phyloP scores from a whole-genome alignment of 2,888 invertebrate species.

The Pemphredon lugubris region DNA sequence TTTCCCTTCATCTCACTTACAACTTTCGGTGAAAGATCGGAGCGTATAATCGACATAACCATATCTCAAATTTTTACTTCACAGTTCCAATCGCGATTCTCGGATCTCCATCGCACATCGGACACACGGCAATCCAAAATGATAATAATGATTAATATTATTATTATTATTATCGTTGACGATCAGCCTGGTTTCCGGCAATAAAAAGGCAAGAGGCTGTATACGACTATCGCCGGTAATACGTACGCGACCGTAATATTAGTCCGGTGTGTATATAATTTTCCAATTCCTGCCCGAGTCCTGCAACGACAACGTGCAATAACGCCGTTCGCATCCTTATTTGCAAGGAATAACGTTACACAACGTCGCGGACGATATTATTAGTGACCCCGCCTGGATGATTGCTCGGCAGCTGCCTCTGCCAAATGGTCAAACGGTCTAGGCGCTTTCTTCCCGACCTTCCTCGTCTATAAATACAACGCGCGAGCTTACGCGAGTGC shows the following conservation, averaged over 20 bases:
- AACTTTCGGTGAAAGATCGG: too few relatives aligned
- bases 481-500: conserved; percentile 61
- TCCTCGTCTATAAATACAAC: conserved; percentile 66
- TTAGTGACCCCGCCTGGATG: conserved; percentile 66
- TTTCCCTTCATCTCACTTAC: too few relatives aligned
- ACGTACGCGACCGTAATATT: conserved; percentile 9
- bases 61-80: too few relatives aligned
- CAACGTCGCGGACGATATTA: conserved; percentile 63
- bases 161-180: neutral
- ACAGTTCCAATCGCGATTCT: neutral
- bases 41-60: too few relatives aligned
- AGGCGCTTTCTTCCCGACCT: conserved; percentile 70
- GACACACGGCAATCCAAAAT: neutral
- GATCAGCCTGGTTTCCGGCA: conserved; percentile 13
- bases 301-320: neutral
- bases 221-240: neutral
- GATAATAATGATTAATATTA: neutral
- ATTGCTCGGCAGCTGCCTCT: conserved; percentile 66
- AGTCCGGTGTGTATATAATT: conserved; percentile 14
- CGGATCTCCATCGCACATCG: neutral
- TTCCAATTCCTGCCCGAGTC: conserved; percentile 8
- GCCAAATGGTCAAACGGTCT: conserved; percentile 69
- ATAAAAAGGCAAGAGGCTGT: neutral
- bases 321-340: conserved; percentile 41
- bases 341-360: conserved; percentile 58